Percentiles rank a stretch among this genome's conserved stretches.
Evolutionary conservation across 2,113 vertebrate species (phyloP).

Genomic region (Aix galericulata): DNA sequence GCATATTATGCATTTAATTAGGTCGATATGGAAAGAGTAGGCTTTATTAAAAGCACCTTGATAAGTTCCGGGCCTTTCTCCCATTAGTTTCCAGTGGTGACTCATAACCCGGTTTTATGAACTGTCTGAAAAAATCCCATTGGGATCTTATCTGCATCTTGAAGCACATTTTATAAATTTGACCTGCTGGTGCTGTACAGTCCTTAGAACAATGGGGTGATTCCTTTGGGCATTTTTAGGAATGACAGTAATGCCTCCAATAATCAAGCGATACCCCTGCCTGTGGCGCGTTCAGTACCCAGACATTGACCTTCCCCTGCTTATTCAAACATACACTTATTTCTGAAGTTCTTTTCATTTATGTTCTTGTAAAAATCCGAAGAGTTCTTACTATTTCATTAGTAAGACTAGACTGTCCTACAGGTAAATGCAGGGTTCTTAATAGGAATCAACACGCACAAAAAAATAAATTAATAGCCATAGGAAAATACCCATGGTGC

Average conservation of each 20-base stretch:
- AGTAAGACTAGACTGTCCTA: background rate
- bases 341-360: background rate
- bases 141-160: background rate
- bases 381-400: background rate
- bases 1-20: background rate
- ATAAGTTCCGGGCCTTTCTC: conserved; percentile 39
- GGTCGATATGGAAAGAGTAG: background rate
- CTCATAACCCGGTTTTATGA: conserved; percentile 11
- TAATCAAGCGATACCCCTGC: background rate
- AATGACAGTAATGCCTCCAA: background rate
- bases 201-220: background rate
- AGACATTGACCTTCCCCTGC: accelerated
- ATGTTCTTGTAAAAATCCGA: background rate
- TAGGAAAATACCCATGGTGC: background rate
- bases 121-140: conserved; percentile 31
- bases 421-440: background rate
- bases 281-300: background rate
- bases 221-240: background rate
- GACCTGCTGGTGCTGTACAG: background rate
- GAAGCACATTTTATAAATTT: background rate
- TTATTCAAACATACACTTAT: background rate
- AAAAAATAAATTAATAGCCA: background rate
- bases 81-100: conserved; percentile 4
- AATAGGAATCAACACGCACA: background rate
- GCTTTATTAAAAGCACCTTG: conserved; percentile 36